Base-by-base conservation (phyloP, 1,140 invertebrate genomes). In the Achroia grisella region DNA sequence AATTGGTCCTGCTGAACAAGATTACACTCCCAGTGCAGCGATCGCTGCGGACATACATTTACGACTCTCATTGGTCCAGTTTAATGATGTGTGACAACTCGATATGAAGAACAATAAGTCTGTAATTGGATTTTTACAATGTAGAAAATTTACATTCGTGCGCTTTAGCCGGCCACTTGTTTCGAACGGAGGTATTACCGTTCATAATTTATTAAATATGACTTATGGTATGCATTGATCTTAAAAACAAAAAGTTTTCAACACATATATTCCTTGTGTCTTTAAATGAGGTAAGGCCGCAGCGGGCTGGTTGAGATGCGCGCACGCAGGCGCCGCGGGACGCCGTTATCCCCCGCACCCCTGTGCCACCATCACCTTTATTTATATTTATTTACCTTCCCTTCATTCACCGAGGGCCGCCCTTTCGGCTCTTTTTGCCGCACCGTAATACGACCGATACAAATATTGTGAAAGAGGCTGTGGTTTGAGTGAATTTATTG, bases 341-440 rank as follows among this genome's bases (percentile, higher is more conserved):
- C 45, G 59, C 60, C 61, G 30, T 52, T 23, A 23, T 2, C 6
- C 17, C 57, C 58, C 72, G 50, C 53, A 28, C 59, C 59, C 39
- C 64, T 13, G 45, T 62, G 34, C 58, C 63, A 55, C 71, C 72
- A 66, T 77, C 66, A 74, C 72, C 74, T 80, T 85, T 85, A 85
- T 82, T 84, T 84, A 82, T 84, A 82, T 80, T 85, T 85, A 85
- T 85, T 85, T 85, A 82, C 76, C 80, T 85, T 82, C 78, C 78
- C 76, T 84, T 82, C 80, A 81, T 82, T 85, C 78, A 82, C 72
- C 73, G 66, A 75, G 75, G 65, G 70, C 78, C 78, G 80, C 80
- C 80, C 80, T 84, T 80, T 82, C 76, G 78, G 80, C 73, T 71
- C 80, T 82, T 85, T 84, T 82, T 85, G 78, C 74, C 73, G 67